Evolutionary conservation across 2,888 invertebrate genomes (phyloP).

Genomic region (Cryptus armator): DNA sequence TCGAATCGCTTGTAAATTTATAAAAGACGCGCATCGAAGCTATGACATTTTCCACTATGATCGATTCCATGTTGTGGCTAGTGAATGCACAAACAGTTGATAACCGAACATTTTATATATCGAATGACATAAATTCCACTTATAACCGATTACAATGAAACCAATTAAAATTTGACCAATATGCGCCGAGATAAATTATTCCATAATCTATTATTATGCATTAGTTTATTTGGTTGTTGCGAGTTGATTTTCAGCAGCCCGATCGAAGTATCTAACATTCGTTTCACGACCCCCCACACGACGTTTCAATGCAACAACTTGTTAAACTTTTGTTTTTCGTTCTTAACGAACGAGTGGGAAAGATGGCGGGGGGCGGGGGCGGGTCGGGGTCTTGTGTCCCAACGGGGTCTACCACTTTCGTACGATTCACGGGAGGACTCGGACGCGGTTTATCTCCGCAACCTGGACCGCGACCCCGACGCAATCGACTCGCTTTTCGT

Average conservation of each 20-base stretch:
- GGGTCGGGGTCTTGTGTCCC: conserved; percentile 41
- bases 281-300: neutral
- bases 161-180: neutral
- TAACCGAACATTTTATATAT: neutral
- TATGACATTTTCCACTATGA: neutral
- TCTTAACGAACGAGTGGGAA: neutral
- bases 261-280: no score
- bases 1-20: neutral
- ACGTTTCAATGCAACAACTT: neutral
- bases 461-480: conserved; percentile 45
- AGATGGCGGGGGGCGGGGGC: conserved; percentile 33
- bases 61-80: neutral
- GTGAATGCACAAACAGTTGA: neutral
- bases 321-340: neutral
- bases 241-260: neutral
- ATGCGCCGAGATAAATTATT: neutral
- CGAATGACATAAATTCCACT: neutral
- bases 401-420: conserved; percentile 46
- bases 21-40: neutral
- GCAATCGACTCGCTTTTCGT: neutral
- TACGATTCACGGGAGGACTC: conserved; percentile 42
- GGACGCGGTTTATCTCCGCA: conserved; percentile 47
- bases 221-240: conserved; percentile 4
- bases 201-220: neutral
- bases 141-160: neutral